Evolutionary conservation across 2,888 invertebrate species (phyloP), one percentile per base, ranked within the genome.

Genomic region (Temnothorax unifasciatus): DNA sequence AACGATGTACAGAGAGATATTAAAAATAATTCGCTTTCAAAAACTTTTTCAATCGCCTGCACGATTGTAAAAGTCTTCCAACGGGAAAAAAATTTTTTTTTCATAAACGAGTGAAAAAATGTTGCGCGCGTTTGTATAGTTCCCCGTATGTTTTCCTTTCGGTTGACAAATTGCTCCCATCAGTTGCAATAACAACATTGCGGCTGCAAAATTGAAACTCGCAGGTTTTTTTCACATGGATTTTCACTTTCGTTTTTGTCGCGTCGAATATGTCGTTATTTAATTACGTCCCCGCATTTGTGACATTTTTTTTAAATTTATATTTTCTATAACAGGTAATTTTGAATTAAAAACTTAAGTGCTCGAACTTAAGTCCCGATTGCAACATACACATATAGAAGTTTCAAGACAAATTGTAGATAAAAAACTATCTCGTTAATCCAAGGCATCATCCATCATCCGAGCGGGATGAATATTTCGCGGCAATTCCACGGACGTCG

Each of bases 101-200:
- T 21, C 11, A 21, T 38, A 18, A 64, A n/a, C 50, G 8, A 44
- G 21, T 47, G 29, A 38, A 66, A 76, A 38, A 52, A 11, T 38
- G 44, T 63, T 25, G 25, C 52, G 13, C 15, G 15, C 38, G 38
- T 38, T n/a, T 25, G 38, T 41, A 21, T 2, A 25, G 50, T 66
- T 13, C 4, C 4, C 29, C 15, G n/a, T 66, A 25, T 13, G 9
- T n/a, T 38, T 41, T 21, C 34, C 3, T 77, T 41, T 66, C 25
- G 13, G 4, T 52, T 66, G 52, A 77, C 52, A 41, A 66, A 77
- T 77, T 66, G 47, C 29, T 50, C 5, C 18, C 66, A 25, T 52
- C 38, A 52, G 18, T 25, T 66, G 18, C 38, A 38, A 4, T 34
- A 63, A 64, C 41, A 18, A 18, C 9, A 50, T 66, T 52, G 18